Percentiles rank a stretch among this genome's conserved stretches.
These are phyloP conservation scores for Paguma larvata DNA, from an alignment of 2,797 vertebrate genomes.

Conservation along the genomic window DNA sequence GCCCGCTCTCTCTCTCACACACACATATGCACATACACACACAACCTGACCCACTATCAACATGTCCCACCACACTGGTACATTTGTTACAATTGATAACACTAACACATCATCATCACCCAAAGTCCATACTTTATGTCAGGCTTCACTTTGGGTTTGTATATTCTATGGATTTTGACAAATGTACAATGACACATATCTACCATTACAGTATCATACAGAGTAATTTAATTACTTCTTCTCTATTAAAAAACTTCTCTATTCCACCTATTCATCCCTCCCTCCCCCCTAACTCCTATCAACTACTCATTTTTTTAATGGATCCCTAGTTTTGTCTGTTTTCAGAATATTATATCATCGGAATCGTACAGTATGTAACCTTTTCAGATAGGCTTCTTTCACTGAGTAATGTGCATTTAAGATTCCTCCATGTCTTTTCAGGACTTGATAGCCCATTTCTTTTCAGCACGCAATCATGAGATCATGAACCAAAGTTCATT, in stretches of 20 bases:
- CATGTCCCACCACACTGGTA: background rate
- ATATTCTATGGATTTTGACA: background rate
- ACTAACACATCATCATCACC: background rate
- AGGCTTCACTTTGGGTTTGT: background rate
- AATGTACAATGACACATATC: background rate
- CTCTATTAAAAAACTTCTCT: background rate
- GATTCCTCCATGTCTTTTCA: background rate
- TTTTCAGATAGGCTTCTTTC: background rate
- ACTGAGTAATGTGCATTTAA: background rate
- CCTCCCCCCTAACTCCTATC: background rate
- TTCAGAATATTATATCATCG: background rate
- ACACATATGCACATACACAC: background rate
- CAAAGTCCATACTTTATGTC: background rate
- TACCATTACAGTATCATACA: background rate
- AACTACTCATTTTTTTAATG: background rate
- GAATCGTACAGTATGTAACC: background rate
- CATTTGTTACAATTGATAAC: background rate
- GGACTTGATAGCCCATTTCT: background rate
- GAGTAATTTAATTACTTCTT: background rate
- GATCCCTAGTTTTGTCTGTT: background rate
- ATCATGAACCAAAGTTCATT: background rate
- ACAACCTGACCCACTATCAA: background rate
- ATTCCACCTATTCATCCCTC: background rate
- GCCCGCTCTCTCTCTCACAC: no score
- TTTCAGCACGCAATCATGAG: background rate